Percentiles rank a stretch among this genome's conserved stretches.
Conservation (phyloP, 2,797 vertebrate species). For the Anolis apletophallus region DNA sequence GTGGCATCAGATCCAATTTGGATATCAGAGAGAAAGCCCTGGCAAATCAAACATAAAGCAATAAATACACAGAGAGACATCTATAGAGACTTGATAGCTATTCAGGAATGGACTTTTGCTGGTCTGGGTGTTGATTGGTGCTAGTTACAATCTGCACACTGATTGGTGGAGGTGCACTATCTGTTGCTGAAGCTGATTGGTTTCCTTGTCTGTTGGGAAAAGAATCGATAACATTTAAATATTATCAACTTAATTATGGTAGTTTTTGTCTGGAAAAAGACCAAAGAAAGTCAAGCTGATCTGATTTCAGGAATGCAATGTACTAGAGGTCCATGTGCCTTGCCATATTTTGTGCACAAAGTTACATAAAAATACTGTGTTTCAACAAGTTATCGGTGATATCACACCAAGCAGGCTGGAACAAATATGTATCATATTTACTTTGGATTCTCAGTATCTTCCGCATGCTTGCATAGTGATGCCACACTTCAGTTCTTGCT, state of each 20-base stretch:
- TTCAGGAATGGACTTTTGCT: too few species aligned
- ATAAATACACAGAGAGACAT: too few species aligned
- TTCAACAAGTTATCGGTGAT: neutral
- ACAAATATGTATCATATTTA: neutral
- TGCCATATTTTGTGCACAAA: neutral
- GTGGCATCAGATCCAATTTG: too few species aligned
- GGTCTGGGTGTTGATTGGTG: too few species aligned
- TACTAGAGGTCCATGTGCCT: neutral
- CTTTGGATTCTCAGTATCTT: rapidly evolving
- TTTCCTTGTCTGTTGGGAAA: neutral
- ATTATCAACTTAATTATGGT: neutral
- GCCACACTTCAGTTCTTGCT: rapidly evolving
- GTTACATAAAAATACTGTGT: slow-evolving; percentile 1
- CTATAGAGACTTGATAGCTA: too few species aligned
- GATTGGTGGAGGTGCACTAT: too few species aligned
- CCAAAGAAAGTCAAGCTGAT: neutral
- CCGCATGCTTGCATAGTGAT: slow-evolving; percentile 13
- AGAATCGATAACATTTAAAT: neutral
- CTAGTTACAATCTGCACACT: too few species aligned
- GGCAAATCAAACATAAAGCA: too few species aligned
- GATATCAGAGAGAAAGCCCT: too few species aligned
- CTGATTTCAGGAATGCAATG: neutral
- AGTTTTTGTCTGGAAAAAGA: neutral
- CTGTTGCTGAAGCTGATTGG: too few species aligned
- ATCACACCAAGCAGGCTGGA: slow-evolving; percentile 6